phyloP scores from a whole-genome alignment of 2,113 vertebrate species.

The Scomber scombrus region DNA sequence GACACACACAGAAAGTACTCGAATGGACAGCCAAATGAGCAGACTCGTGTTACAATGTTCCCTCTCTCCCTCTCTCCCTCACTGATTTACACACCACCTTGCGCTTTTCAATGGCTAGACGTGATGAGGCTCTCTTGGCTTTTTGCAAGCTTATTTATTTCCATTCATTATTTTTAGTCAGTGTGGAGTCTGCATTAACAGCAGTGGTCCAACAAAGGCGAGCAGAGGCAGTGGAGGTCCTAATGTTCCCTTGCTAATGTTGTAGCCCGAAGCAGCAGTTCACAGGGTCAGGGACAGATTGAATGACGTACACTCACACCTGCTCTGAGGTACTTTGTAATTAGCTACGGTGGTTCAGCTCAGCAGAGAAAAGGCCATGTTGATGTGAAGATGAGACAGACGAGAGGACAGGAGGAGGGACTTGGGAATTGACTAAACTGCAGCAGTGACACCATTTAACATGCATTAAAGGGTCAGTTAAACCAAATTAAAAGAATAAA shows the following conservation, averaged over 20 bases:
- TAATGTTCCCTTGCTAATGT: conserved; percentile 62
- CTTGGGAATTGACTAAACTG: background rate
- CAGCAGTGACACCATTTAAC: background rate
- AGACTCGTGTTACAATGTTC: conserved; percentile 43
- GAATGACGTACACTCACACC: conserved; percentile 38
- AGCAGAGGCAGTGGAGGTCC: conserved; percentile 44
- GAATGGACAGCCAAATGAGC: conserved; percentile 49
- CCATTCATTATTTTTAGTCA: conserved; percentile 54
- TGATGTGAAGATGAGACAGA: conserved; percentile 32
- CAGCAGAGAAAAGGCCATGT: conserved; percentile 33
- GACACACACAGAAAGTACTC: conserved; percentile 17
- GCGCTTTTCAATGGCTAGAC: conserved; percentile 4
- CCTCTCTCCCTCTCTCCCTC: conserved; percentile 44
- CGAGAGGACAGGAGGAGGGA: background rate
- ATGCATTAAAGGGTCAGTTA: conserved; percentile 14
- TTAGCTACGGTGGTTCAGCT: conserved; percentile 51
- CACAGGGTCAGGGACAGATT: conserved; percentile 69
- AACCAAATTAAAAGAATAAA: background rate
- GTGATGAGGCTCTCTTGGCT: conserved; percentile 16
- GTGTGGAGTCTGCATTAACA: conserved; percentile 31
- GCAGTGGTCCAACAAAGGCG: conserved; percentile 29
- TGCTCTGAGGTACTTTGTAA: conserved; percentile 64
- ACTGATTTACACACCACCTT: conserved; percentile 52
- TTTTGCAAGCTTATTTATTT: conserved; percentile 53
- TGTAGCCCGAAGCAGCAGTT: conserved; percentile 71